Evolutionary conservation across 2,113 vertebrate genomes (phyloP), one percentile per base, ranked within the genome.

Genomic region (Buteo buteo): DNA sequence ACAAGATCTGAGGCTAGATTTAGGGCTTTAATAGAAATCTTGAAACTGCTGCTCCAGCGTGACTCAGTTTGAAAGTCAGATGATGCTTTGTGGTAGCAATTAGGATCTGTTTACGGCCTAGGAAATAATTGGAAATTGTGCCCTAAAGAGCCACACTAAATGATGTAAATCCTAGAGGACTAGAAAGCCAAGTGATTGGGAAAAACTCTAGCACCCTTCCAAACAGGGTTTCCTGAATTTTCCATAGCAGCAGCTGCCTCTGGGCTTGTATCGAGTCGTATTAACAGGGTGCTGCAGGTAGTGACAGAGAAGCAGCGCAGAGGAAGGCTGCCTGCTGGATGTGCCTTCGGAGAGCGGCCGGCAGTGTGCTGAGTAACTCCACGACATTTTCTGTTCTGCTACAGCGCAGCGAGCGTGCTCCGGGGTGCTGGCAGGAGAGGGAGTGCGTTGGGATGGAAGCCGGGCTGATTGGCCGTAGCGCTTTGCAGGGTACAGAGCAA

Each of bases 401-500:
- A 21, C 61, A 5, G 52, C 5, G n/a, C 82, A 79, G 73, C 42
- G 10, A 36, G 47, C 3, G 3, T 45, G 71, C 50, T 29, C 45
- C 0, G 0, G 61, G 57, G 29, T n/a, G 4, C 47, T 4, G 64
- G 52, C 66, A 52, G 65, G 14, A 70, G 61, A 32, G 16, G 34
- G 22, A 47, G 10, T 0, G 2, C 10, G 36, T 19, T 12, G 52
- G 69, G 54, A 47, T 50, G 64, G 58, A 20, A 59, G 40, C 38
- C 0, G 12, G 34, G 19, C 44, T 47, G 32, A 31, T 2, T 20
- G 13, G 44, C 47, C 0, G 0, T 49, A n/a, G 76, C 57, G 0
- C 49, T 86, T 16, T 31, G 73, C 66, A 55, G 62, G 66, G 57
- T 44, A 64, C 4, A 3, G 40, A 38, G 4, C 49, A 22, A 71